phyloP scores from a whole-genome alignment of 2,888 invertebrate species.

The Lasioglossum leucozonium region DNA sequence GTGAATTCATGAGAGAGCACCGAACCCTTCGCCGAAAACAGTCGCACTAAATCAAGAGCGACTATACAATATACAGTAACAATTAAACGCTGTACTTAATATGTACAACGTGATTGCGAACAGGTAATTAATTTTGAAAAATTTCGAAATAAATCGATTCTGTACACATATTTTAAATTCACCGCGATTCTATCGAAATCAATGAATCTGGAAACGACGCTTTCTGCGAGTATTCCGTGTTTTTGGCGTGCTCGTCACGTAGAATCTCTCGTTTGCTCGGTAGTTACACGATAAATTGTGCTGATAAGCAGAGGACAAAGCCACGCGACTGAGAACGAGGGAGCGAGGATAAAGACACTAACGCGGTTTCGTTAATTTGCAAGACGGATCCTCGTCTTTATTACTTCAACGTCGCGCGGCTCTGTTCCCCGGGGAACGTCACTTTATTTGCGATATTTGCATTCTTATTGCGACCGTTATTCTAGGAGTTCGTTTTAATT shows the following conservation, averaged over 20 bases:
- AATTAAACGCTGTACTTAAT: neutral
- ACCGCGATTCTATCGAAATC: neutral
- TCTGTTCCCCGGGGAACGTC: neutral
- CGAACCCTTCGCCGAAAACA: neutral
- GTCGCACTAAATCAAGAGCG: neutral
- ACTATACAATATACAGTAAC: neutral
- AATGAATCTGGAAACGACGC: neutral
- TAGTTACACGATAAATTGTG: neutral
- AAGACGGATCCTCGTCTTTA: neutral
- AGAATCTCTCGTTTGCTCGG: neutral
- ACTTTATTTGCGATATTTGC: neutral
- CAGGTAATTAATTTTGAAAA: neutral
- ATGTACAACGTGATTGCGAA: neutral
- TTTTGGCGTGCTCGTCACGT: neutral
- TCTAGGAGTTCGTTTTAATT: neutral
- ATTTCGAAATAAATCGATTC: neutral
- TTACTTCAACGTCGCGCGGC: neutral
- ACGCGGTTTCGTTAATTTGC: neutral
- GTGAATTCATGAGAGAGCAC: neutral
- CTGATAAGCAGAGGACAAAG: conserved; percentile 2
- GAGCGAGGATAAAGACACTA: neutral
- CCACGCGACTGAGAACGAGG: neutral
- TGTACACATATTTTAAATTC: neutral
- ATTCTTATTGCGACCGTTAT: neutral
- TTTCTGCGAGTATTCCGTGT: neutral